Percentiles rank a stretch among this genome's conserved stretches.
These are phyloP conservation scores for Drosophila orena DNA, from an alignment of 1,140 invertebrate species.

Conservation along the genomic window DNA sequence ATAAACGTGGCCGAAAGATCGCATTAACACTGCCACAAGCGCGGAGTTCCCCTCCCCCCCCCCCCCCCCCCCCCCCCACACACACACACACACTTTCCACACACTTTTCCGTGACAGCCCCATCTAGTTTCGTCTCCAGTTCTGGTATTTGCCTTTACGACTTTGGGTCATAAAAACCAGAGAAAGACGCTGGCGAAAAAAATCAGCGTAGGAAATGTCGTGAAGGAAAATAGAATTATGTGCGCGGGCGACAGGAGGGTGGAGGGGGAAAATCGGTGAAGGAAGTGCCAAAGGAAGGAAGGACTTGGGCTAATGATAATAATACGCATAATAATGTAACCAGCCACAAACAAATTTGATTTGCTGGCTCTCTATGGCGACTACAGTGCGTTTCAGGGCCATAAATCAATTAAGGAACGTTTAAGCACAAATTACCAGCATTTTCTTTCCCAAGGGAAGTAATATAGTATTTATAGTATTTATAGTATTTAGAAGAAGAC, in stretches of 20 bases:
- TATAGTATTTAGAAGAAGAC: neutral
- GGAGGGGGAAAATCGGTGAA: neutral
- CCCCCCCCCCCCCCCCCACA: no score
- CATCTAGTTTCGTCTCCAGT: conserved; percentile 34
- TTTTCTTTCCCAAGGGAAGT: neutral
- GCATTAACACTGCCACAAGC: conserved; percentile 66
- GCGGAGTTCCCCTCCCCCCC: neutral
- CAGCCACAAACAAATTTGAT: conserved; percentile 52
- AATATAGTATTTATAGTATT: conserved; percentile 7
- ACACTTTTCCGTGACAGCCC: conserved; percentile 17
- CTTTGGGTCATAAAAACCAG: conserved; percentile 50
- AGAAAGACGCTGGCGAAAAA: conserved; percentile 4
- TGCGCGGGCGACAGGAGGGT: neutral
- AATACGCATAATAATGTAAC: conserved; percentile 55
- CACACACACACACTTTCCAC: conserved; percentile 1
- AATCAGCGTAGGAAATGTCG: conserved; percentile 22
- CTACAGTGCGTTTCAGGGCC: conserved; percentile 46
- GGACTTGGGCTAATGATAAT: conserved; percentile 53
- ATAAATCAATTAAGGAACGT: conserved; percentile 43
- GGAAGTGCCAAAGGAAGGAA: conserved; percentile 36
- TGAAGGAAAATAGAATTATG: conserved; percentile 51
- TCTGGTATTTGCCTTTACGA: conserved; percentile 50
- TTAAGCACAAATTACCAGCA: conserved; percentile 27
- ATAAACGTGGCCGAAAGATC: conserved; percentile 76
- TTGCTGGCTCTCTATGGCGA: conserved; percentile 41